Evolutionary conservation across 2,888 invertebrate species (phyloP).

Genomic region (Drosophila sordidula): DNA sequence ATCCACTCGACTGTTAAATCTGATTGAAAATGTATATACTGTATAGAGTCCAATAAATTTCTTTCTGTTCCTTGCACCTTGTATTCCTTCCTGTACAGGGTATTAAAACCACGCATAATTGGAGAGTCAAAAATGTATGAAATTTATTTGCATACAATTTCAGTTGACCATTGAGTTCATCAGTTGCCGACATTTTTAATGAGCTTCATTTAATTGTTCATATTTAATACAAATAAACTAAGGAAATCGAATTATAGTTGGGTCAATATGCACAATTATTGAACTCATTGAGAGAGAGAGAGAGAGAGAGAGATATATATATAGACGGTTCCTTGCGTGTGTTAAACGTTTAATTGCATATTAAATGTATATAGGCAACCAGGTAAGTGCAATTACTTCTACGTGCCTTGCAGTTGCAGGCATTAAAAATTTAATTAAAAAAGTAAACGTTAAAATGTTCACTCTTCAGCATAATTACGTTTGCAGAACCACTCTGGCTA

Average conservation of each 20-base stretch:
- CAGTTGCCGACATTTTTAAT: conserved; percentile 1
- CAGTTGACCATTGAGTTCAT: neutral
- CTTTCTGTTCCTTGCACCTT: too few species aligned
- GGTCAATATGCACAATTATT: conserved; percentile 9
- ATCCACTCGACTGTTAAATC: neutral
- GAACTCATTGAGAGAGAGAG: neutral
- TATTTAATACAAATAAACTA: conserved; percentile 25
- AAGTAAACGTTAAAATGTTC: conserved; percentile 57
- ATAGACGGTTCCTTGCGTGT: conserved; percentile 4
- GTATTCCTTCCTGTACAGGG: neutral
- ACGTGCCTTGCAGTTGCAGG: conserved; percentile 31
- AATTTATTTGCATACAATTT: conserved; percentile 1
- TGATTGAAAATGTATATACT: neutral
- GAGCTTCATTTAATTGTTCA: conserved; percentile 27
- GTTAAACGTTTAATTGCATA: conserved; percentile 58
- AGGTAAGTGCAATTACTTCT: neutral
- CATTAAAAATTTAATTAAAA: conserved; percentile 65
- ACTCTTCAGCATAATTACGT: conserved; percentile 52
- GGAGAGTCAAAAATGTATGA: neutral
- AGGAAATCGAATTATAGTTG: conserved; percentile 27
- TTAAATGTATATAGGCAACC: conserved; percentile 31
- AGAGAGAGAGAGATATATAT: neutral
- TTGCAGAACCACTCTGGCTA: conserved; percentile 25
- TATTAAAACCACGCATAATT: neutral
- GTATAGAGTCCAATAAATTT: too few species aligned